These are phyloP conservation scores for Drepana falcataria DNA, from an alignment of 2,888 invertebrate species.

Conservation along the genomic window DNA sequence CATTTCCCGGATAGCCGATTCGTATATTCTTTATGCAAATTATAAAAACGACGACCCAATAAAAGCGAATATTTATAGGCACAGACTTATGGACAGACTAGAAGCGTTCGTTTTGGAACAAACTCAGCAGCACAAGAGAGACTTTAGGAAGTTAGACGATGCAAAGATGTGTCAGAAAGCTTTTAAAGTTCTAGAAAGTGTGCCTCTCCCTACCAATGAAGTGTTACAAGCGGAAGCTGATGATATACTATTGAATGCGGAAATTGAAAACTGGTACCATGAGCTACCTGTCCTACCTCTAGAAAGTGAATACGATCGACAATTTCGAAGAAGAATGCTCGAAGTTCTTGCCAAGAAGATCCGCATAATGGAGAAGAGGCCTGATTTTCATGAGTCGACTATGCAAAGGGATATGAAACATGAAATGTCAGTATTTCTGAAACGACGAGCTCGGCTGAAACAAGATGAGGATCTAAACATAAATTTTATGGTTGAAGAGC, in stretches of 20 bases:
- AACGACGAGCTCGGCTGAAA: slow-evolving; percentile 22
- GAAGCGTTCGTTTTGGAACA: slow-evolving; percentile 29
- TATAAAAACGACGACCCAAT: slow-evolving; percentile 37
- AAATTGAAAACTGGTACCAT: slow-evolving; percentile 46
- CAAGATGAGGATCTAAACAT: slow-evolving; percentile 28
- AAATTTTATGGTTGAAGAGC: slow-evolving; percentile 34
- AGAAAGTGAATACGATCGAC: slow-evolving; percentile 19
- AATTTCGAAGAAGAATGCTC: slow-evolving; percentile 26
- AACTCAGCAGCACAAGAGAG: slow-evolving; percentile 20
- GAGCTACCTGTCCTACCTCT: slow-evolving; percentile 29
- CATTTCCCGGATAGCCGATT: slow-evolving; percentile 31
- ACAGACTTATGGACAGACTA: slow-evolving; percentile 30
- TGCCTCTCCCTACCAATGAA: slow-evolving; percentile 35
- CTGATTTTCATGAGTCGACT: slow-evolving; percentile 13
- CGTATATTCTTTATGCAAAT: slow-evolving; percentile 31
- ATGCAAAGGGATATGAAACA: slow-evolving; percentile 28
- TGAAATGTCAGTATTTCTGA: slow-evolving; percentile 33
- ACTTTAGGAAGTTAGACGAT: slow-evolving; percentile 25
- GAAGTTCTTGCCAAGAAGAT: slow-evolving; percentile 36
- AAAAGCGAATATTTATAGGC: slow-evolving; percentile 35
- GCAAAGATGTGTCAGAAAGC: slow-evolving; percentile 21
- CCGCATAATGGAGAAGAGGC: slow-evolving; percentile 27
- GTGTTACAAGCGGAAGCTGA: slow-evolving; percentile 40
- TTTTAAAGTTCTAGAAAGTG: slow-evolving; percentile 31
- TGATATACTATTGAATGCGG: slow-evolving; percentile 43